Base-by-base conservation (phyloP, 1,140 invertebrate species). In the Orchesella cincta region DNA sequence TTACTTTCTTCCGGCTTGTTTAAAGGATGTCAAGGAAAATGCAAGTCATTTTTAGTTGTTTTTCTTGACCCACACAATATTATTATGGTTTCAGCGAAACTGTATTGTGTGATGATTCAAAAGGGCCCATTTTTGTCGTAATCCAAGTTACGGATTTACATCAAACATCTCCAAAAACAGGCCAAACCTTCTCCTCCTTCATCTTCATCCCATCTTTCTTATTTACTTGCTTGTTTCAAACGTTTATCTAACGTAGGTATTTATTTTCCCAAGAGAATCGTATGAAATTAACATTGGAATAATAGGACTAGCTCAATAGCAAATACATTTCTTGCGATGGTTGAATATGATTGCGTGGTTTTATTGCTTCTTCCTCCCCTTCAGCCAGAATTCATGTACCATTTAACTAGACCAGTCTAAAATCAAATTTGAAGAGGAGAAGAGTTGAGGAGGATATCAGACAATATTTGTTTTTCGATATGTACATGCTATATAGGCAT, bases 191-290 rank as follows among this genome's bases (percentile, higher is more conserved):
- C 8, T n/a, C 52, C 52, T 57, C 23, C 3, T n/a, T 14, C 8
- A 57, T 57, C 12, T 57, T 18, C 39, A 46, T 46, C 3, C 52
- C 5, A 18, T n/a, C 52, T n/a, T 23, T 23, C 23, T 18, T 57
- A 57, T 57, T 18, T 23, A 57, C 23, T 57, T 57, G 8, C 52
- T 57, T 26, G 14, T 5, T 14, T 14, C 52, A 18, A 18, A 57
- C 23, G 52, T 5, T 26, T 57, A 57, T 57, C 8, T n/a, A 5
- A 57, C 52, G 23, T 57, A 57, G 52, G 52, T 57, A 57, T 57
- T 57, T 46, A 26, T n/a, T 18, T 57, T 57, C 52, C 52, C 52
- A 57, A 57, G 52, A 57, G 52, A 14, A 57, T 57, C 52, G 52
- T 57, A 18, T 57, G 8, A 57, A n/a, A n/a, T n/a, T 26, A 57